A percentile compares a stretch with the other conserved stretches of the same genome.
Conservation (phyloP, 1,140 invertebrate genomes). For the Drosophila sechellia region DNA sequence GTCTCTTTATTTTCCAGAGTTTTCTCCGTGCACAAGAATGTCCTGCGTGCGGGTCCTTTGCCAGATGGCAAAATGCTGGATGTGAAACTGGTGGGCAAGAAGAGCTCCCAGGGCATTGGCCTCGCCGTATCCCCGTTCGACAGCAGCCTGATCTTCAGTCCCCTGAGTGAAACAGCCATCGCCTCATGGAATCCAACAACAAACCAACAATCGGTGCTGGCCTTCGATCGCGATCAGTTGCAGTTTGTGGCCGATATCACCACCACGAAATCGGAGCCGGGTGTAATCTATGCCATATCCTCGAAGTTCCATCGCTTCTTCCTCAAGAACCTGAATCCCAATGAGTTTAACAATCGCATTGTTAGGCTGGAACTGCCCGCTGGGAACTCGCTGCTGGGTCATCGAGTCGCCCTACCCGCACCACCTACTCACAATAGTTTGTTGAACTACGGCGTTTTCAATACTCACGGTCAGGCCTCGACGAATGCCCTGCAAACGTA, state of each 20-base stretch:
- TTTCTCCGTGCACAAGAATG: constrained; percentile 90
- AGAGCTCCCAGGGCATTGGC: constrained; percentile 92
- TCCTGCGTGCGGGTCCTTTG: constrained; percentile 89
- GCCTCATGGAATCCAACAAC: constrained; percentile 90
- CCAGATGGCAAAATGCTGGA: constrained; percentile 89
- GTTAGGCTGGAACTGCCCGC: constrained; percentile 85
- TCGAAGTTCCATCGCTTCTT: constrained; percentile 92
- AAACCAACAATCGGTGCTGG: constrained; percentile 88
- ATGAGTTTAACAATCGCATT: constrained; percentile 88
- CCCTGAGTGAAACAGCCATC: constrained; percentile 90
- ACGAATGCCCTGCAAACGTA: constrained; percentile 60
- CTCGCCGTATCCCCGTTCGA: constrained; percentile 89
- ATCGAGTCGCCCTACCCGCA: constrained; percentile 32
- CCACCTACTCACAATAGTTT: constrained; percentile 58
- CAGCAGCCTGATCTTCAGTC: constrained; percentile 90
- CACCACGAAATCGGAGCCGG: constrained; percentile 87
- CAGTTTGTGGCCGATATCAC: constrained; percentile 91
- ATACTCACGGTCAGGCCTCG: constrained; percentile 34
- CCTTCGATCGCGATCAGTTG: constrained; percentile 88
- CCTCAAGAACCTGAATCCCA: constrained; percentile 86
- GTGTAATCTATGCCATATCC: constrained; percentile 89
- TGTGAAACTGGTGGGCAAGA: constrained; percentile 90
- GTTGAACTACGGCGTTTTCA: constrained; percentile 52
- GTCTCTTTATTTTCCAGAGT: constrained; percentile 85
- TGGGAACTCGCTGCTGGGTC: constrained; percentile 26